Percentiles rank a stretch among this genome's conserved stretches.
These are phyloP conservation scores for Coecobrya sp. DNA, from an alignment of 2,888 invertebrate genomes.

Conservation along the genomic window DNA sequence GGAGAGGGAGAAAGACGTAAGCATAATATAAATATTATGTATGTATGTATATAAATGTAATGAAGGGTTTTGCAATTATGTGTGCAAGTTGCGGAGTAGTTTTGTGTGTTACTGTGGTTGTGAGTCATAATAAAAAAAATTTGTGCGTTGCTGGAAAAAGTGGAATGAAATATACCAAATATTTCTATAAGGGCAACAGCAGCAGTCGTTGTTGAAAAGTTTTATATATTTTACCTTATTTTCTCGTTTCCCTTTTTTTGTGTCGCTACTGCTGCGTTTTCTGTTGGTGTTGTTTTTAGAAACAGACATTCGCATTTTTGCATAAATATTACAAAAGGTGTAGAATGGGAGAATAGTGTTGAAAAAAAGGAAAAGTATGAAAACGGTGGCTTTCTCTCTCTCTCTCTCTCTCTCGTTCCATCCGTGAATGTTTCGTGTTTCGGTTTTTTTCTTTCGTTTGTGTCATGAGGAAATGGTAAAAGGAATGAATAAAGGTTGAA, in stretches of 20 bases:
- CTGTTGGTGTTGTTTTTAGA: background rate
- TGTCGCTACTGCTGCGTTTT: background rate
- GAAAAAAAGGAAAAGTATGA: constrained; percentile 18
- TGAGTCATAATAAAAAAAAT: constrained; percentile 22
- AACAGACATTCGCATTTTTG: constrained; percentile 15
- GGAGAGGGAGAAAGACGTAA: background rate
- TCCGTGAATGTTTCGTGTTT: constrained; percentile 17
- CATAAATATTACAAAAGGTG: constrained; percentile 70
- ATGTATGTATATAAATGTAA: background rate
- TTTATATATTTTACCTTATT: constrained; percentile 21
- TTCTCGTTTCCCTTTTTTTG: background rate
- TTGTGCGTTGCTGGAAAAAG: background rate
- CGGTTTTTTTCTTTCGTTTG: constrained; percentile 30
- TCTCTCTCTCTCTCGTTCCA: background rate
- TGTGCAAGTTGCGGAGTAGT: background rate
- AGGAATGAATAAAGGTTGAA: constrained; percentile 35
- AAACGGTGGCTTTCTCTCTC: constrained; percentile 5
- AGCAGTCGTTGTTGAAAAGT: background rate
- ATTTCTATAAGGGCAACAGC: background rate
- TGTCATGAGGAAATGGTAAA: constrained; percentile 45
- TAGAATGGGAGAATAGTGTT: constrained; percentile 15
- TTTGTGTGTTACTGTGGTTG: constrained; percentile 5
- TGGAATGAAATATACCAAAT: background rate
- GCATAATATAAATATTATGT: no score
- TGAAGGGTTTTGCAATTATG: background rate